These are phyloP conservation scores for Ciconia nigra DNA, from an alignment of 2,797 vertebrate species.

Conservation along the genomic window DNA sequence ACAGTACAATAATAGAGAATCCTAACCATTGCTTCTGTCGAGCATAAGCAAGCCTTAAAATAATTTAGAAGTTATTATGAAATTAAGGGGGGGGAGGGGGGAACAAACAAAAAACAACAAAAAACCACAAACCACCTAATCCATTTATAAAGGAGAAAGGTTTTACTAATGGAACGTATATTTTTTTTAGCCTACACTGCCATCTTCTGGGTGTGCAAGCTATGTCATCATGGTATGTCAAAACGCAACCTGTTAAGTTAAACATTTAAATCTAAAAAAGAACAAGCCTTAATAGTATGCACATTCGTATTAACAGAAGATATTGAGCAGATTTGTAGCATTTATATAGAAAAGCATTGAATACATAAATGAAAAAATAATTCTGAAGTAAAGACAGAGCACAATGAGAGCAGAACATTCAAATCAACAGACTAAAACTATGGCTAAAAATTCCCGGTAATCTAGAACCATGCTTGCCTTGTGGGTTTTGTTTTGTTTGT, in stretches of 20 bases:
- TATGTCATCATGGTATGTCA: neutral
- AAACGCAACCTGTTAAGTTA: neutral
- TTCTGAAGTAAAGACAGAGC: neutral
- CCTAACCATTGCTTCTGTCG: neutral
- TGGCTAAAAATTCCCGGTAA: neutral
- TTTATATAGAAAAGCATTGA: neutral
- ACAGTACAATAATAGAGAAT: neutral
- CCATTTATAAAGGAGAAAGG: accelerated
- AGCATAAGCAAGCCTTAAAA: neutral
- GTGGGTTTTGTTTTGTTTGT: accelerated
- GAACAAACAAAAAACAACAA: neutral
- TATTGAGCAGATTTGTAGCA: accelerated
- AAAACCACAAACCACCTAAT: no score
- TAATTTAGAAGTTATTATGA: neutral
- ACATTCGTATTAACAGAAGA: neutral
- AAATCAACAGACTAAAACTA: neutral
- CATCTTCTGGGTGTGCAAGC: constrained; percentile 74
- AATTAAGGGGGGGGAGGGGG: neutral
- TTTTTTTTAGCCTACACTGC: constrained; percentile 69
- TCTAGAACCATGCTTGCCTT: neutral
- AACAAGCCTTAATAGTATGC: accelerated
- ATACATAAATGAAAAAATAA: neutral
- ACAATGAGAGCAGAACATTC: neutral
- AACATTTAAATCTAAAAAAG: neutral
- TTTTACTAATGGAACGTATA: neutral